Base-by-base conservation (phyloP, 1,140 invertebrate genomes). In the Littorina saxatilis region DNA sequence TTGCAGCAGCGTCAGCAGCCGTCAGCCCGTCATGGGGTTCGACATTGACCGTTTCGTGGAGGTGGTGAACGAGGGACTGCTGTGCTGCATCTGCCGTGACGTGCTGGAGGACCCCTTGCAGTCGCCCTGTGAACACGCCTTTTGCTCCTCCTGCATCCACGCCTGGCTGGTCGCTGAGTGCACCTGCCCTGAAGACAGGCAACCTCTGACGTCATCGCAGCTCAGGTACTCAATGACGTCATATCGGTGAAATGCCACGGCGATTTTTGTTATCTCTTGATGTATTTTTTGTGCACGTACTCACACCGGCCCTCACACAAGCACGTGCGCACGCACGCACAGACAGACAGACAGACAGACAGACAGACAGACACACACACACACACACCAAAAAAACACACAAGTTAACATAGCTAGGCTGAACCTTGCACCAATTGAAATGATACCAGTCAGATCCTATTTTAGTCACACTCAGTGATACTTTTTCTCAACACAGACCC, bases 21-120 rank as follows among this genome's bases (percentile, higher is more conserved):
- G 17, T n/a, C 32, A 27, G 61, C 29, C 55, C n/a, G 27, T 37
- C 37, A 91, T 91, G 90, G 90, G 90, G n/a, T 90, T 83, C 61
- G 90, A 91, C 76, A 80, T 88, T 5, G 89, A 90, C 20, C 83
- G 90, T 35, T 91, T 91, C 76, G 37, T 86, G 5, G 79, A 78
- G 15, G 27, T 52, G 5, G 84, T 91, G 9, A 91, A 91, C 74
- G 90, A 91, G 29, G 89, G 87, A 17, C 80, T 91, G 20, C 86
- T 89, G 11, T 91, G 90, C 81, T 89, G 86, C 75, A 89, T 91
- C 37, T 91, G 90, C 74, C 83, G 86, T 15, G 90, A 90, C 76
- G 90, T 91, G 13, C 63, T 91, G n/a, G 87, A 91, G 70, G 89
- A 90, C 37, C 87, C 90, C 0, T 80, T 90, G 29, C 90, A 91